phyloP scores from a whole-genome alignment of 2,113 vertebrate genomes.

The Eolophus roseicapilla region DNA sequence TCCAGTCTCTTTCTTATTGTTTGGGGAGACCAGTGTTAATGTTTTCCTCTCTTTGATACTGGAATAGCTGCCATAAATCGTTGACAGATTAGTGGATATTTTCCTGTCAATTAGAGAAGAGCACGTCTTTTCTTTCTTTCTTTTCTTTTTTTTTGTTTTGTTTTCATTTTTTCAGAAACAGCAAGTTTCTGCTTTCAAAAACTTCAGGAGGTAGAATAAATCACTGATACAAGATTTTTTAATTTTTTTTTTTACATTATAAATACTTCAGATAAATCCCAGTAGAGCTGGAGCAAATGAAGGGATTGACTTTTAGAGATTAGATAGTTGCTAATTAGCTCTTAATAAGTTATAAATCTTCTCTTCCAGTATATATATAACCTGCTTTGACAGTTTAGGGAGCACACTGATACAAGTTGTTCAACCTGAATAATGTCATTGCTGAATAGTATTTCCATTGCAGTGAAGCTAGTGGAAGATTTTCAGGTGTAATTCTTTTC shows the following conservation, averaged over 20 bases:
- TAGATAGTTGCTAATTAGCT: background rate
- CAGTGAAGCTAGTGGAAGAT: background rate
- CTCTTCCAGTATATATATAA: background rate
- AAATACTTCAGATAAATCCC: background rate
- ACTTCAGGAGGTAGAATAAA: background rate
- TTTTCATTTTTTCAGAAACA: background rate
- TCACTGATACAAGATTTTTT: background rate
- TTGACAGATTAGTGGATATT: background rate
- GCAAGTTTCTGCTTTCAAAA: background rate
- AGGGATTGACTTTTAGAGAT: background rate
- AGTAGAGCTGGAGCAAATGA: background rate
- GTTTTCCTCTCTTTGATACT: background rate
- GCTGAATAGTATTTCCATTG: background rate
- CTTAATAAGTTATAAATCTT: background rate
- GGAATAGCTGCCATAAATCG: background rate
- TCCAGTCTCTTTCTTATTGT: background rate
- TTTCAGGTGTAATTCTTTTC: background rate
- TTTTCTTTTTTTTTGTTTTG: background rate
- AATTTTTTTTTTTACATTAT: background rate
- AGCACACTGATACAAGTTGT: background rate
- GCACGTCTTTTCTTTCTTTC: background rate
- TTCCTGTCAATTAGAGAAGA: background rate
- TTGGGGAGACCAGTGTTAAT: background rate
- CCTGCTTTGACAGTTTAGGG: background rate
- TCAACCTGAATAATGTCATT: background rate